These are phyloP conservation scores for Hyppa rectilinea DNA, from an alignment of 2,888 invertebrate genomes.

Conservation along the genomic window DNA sequence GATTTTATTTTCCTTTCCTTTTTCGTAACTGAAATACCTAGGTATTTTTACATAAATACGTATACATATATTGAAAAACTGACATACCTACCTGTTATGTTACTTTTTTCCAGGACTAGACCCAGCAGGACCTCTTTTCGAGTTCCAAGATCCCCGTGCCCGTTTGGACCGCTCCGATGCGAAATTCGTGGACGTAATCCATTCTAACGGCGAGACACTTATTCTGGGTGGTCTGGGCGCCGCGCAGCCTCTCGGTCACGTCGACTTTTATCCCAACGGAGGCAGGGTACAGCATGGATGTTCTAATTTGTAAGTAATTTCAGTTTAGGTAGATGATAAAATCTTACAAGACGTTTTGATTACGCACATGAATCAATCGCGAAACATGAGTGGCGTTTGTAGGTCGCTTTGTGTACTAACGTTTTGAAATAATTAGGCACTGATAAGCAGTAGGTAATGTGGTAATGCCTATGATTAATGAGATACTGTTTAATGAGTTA, in stretches of 20 bases:
- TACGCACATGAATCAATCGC: constrained; percentile 14
- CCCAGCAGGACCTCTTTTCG: constrained; percentile 97
- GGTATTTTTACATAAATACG: too few relatives aligned
- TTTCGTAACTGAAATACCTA: too few relatives aligned
- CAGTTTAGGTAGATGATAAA: background rate
- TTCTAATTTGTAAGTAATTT: constrained; percentile 92
- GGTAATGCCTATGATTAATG: constrained; percentile 26
- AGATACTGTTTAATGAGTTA: constrained; percentile 22
- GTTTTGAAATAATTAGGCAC: constrained; percentile 3
- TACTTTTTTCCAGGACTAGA: constrained; percentile 92
- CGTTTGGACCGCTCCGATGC: constrained; percentile 96
- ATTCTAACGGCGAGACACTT: constrained; percentile 98
- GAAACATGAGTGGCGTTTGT: constrained; percentile 21
- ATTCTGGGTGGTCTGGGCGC: constrained; percentile 97
- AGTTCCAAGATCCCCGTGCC: constrained; percentile 96
- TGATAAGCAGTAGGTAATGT: constrained; percentile 24
- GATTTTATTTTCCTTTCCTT: too few relatives aligned
- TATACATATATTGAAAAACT: constrained; percentile 7
- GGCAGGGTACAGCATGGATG: constrained; percentile 98
- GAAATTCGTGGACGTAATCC: constrained; percentile 97
- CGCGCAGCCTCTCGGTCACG: constrained; percentile 97
- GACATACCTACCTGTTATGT: background rate
- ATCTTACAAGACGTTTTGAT: constrained; percentile 18
- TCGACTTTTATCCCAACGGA: constrained; percentile 98
- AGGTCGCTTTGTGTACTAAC: constrained; percentile 1